phyloP scores from a whole-genome alignment of 1,140 invertebrate genomes.

The Papilio polyxenes region DNA sequence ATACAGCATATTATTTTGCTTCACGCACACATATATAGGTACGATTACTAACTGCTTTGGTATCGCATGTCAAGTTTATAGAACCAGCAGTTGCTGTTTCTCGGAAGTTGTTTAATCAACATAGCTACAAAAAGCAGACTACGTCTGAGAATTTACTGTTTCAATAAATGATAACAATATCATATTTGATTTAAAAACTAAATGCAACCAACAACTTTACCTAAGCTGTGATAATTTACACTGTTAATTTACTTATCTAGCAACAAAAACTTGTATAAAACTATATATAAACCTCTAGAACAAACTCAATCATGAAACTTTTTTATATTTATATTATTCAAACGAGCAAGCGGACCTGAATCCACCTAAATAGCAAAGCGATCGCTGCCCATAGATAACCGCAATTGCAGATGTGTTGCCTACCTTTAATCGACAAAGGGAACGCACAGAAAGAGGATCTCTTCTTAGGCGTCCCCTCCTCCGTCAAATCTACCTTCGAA shows the following conservation, averaged over 20 bases:
- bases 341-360: too few relatives aligned
- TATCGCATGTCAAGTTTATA: conserved; percentile 18
- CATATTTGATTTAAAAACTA: neutral
- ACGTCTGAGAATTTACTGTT: conserved; percentile 26
- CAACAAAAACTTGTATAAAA: neutral
- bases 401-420: too few relatives aligned
- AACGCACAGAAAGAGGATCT: too few relatives aligned
- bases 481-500: too few relatives aligned
- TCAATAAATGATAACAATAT: conserved; percentile 28
- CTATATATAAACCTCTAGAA: neutral
- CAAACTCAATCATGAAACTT: neutral
- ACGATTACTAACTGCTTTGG: neutral
- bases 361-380: too few relatives aligned
- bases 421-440: too few relatives aligned
- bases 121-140: conserved; percentile 38
- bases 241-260: neutral
- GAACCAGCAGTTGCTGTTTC: conserved; percentile 51
- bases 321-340: too few relatives aligned
- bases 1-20: neutral
- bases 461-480: too few relatives aligned
- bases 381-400: too few relatives aligned
- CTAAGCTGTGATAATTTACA: neutral
- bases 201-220: neutral
- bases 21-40: neutral
- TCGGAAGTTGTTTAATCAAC: conserved; percentile 63